Evolutionary conservation across 2,797 vertebrate species (phyloP).

Genomic region (Streptopelia turtur): DNA sequence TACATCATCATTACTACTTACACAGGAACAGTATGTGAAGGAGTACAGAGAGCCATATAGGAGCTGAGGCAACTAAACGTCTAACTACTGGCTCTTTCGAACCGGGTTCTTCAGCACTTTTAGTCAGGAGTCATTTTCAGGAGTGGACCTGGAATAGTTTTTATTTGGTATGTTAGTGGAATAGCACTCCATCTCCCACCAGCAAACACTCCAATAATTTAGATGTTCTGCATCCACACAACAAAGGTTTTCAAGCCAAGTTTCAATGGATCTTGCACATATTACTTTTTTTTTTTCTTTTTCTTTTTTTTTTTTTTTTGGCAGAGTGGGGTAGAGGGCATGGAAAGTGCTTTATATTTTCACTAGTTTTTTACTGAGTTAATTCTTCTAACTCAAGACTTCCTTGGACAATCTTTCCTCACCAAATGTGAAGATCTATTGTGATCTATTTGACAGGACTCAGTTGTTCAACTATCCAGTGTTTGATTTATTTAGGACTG

Average conservation of each 20-base stretch:
- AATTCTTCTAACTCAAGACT: neutral
- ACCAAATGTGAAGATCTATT: neutral
- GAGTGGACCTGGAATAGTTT: conserved; percentile 4
- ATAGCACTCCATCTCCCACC: neutral
- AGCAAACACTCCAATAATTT: neutral
- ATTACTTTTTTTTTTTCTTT: neutral
- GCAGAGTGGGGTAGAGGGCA: no score
- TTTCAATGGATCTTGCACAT: neutral
- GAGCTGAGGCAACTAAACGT: neutral
- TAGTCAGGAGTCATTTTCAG: neutral
- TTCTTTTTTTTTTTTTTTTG: no score
- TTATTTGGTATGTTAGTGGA: neutral
- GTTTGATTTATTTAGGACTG: neutral
- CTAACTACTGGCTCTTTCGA: neutral
- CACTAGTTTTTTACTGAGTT: neutral
- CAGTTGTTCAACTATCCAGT: neutral
- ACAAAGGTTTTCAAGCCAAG: neutral
- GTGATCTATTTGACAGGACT: neutral
- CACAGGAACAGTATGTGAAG: neutral
- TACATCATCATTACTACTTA: neutral
- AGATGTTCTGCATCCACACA: neutral
- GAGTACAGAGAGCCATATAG: neutral
- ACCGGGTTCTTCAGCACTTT: neutral
- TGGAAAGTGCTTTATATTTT: neutral
- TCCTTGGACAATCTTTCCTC: neutral